phyloP scores from a whole-genome alignment of 2,888 invertebrate genomes.

The Eristalinus aeneus region DNA sequence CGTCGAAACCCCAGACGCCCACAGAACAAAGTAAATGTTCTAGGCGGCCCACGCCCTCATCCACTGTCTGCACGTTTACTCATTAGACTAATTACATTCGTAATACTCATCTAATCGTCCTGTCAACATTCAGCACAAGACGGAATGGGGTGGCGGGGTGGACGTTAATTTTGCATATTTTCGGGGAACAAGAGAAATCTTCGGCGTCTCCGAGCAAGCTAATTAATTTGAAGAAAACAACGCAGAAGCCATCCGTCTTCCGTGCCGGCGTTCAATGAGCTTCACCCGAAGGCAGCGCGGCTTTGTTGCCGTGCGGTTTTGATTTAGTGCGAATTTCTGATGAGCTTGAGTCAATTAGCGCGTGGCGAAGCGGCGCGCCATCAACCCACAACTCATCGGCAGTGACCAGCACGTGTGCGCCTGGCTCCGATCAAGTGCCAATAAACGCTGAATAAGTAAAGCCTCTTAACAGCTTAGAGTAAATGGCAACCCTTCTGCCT shows the following conservation, averaged over 20 bases:
- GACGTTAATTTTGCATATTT: background rate
- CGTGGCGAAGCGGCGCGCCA: background rate
- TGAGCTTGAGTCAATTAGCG: background rate
- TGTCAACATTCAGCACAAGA: slow-evolving; percentile 45
- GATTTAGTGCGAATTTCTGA: background rate
- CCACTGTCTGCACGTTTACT: background rate
- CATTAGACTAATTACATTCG: slow-evolving; percentile 52
- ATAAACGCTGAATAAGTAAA: slow-evolving; percentile 52
- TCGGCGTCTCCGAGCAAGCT: background rate
- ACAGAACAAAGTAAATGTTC: background rate
- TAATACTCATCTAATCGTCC: slow-evolving; percentile 50
- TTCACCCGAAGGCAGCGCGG: background rate
- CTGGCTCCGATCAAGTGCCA: background rate
- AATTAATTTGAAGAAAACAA: slow-evolving; percentile 46
- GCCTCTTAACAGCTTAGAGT: slow-evolving; percentile 46
- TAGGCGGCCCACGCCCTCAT: background rate
- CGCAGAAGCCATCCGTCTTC: background rate
- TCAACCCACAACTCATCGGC: too few relatives aligned
- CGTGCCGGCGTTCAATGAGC: background rate
- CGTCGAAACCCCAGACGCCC: background rate
- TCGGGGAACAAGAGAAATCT: background rate
- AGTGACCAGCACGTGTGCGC: background rate
- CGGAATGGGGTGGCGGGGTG: too few relatives aligned
- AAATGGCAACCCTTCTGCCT: slow-evolving; percentile 51
- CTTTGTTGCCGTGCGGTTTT: slow-evolving; percentile 1